Conservation (phyloP, 2,113 vertebrate species). For the Amphiprion percula region DNA sequence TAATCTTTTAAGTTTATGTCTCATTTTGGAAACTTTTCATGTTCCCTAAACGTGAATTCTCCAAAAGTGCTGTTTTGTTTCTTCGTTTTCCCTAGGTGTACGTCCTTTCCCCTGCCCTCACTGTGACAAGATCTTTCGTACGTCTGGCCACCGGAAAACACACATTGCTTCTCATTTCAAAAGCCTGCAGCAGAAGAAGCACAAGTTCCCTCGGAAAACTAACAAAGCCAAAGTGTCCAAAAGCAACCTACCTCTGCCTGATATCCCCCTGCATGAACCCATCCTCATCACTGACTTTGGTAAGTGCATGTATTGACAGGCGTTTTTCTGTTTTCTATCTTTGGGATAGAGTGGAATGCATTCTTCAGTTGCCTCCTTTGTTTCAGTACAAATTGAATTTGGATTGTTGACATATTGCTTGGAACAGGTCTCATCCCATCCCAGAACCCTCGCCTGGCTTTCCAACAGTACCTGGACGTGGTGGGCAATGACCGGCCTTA, state of each 20-base stretch:
- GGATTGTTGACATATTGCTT: slow-evolving; percentile 8
- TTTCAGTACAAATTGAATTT: too few species aligned
- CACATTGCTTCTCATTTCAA: slow-evolving; percentile 98
- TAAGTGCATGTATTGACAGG: slow-evolving; percentile 68
- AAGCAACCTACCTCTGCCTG: slow-evolving; percentile 88
- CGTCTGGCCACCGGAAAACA: slow-evolving; percentile 97
- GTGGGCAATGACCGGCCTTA: slow-evolving; percentile 94
- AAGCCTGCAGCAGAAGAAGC: slow-evolving; percentile 91
- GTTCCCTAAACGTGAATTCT: slow-evolving; percentile 29
- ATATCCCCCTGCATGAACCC: slow-evolving; percentile 97
- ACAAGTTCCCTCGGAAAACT: slow-evolving; percentile 92
- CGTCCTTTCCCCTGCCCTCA: slow-evolving; percentile 97
- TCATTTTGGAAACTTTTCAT: not conserved
- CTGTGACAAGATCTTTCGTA: slow-evolving; percentile 98
- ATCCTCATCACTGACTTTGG: slow-evolving; percentile 98
- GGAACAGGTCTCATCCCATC: slow-evolving; percentile 91
- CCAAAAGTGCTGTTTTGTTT: slow-evolving; percentile 17
- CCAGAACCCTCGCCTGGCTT: slow-evolving; percentile 91
- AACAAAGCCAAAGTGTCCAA: slow-evolving; percentile 91
- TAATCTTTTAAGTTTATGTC: too few species aligned
- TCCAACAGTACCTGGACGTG: slow-evolving; percentile 93
- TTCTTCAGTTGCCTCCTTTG: too few species aligned
- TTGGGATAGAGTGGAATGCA: too few species aligned
- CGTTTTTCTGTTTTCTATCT: too few species aligned
- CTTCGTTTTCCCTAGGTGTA: slow-evolving; percentile 84